Base-by-base conservation (phyloP, 1,140 invertebrate species). In the Eupeodes corollae region DNA sequence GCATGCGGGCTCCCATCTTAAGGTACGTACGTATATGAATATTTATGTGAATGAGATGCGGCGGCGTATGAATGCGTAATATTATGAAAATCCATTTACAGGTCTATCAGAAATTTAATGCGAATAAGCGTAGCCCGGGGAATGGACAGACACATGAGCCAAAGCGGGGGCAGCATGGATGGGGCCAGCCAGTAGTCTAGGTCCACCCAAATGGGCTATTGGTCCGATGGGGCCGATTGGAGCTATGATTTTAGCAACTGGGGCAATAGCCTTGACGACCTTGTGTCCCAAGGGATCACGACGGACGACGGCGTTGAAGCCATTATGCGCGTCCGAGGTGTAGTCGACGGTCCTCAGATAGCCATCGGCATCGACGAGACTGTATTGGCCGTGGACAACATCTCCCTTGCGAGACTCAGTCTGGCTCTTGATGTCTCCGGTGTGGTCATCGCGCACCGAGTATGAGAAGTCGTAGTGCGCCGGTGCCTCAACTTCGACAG, bases 301-400 rank as follows among this genome's bases (percentile, higher is more conserved):
- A 52, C 70, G 71, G 0, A 73, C 71, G 16, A 73, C 63, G 1
- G 71, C 72, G 54, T 72, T 73, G 50, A 70, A 70, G 35, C 68
- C 65, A 42, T 65, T 68, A 33, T 68, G 65, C n/a, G 74, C 69
- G 59, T 78, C 75, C 42, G 76, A 76, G 26, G 78, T 79, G 66
- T 83, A 82, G 52, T 80, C 77, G 15, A 82, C 79, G 18, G 73
- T 76, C 51, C 80, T 72, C 39, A 75, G 61, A 50, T 75, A 77
- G 34, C 78, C 77, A 56, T 79, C 78, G 44, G 78, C 67, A 19
- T 79, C 77, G 30, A 77, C 68, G 13, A 78, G 53, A 0, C 73
- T 73, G 58, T 79, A 79, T 47, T 71, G 70, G 11, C 78, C 76
- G 50, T 73, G 70, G 13, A 77, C 75, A 26, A 71, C 67, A 50